Percentiles rank a stretch among this genome's conserved stretches.
phyloP scores from a whole-genome alignment of 1,140 invertebrate species.

The Phthorimaea operculella region DNA sequence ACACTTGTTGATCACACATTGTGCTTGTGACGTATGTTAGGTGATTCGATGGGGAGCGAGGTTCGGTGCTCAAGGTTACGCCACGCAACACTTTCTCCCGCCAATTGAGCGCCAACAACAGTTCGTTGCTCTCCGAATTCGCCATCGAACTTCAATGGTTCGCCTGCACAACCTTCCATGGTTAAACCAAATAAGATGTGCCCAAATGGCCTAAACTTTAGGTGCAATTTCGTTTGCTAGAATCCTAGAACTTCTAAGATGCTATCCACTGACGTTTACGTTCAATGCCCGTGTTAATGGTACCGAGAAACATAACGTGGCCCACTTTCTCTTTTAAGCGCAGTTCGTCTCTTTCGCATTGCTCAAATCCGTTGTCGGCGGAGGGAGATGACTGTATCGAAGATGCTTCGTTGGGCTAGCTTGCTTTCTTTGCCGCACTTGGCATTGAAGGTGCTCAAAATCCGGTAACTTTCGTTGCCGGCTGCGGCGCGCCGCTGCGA shows the following conservation, averaged over 20 bases:
- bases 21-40: slow-evolving; percentile 42
- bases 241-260: slow-evolving; percentile 21
- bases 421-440: slow-evolving; percentile 66
- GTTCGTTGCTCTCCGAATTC: slow-evolving; percentile 64
- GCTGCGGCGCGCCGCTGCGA: slow-evolving; percentile 35
- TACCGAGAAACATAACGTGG: slow-evolving; percentile 63
- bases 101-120: slow-evolving; percentile 12
- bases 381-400: slow-evolving; percentile 52
- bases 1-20: slow-evolving; percentile 22
- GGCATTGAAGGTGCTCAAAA: slow-evolving; percentile 57
- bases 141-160: slow-evolving; percentile 51
- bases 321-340: slow-evolving; percentile 67
- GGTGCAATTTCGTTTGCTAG: slow-evolving; percentile 18
- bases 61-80: slow-evolving; percentile 59
- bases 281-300: slow-evolving; percentile 64
- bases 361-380: slow-evolving; percentile 20
- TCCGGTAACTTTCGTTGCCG: slow-evolving; percentile 63
- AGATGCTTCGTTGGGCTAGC: slow-evolving; percentile 39
- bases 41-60: slow-evolving; percentile 39
- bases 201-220: slow-evolving; percentile 25
- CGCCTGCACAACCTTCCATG: slow-evolving; percentile 23
- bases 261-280: slow-evolving; percentile 52
- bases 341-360: slow-evolving; percentile 50
- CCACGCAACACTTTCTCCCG: slow-evolving; percentile 57
- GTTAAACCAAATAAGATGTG: slow-evolving; percentile 9